Conservation (phyloP, 2,113 vertebrate species). For the Archilochus colubris region DNA sequence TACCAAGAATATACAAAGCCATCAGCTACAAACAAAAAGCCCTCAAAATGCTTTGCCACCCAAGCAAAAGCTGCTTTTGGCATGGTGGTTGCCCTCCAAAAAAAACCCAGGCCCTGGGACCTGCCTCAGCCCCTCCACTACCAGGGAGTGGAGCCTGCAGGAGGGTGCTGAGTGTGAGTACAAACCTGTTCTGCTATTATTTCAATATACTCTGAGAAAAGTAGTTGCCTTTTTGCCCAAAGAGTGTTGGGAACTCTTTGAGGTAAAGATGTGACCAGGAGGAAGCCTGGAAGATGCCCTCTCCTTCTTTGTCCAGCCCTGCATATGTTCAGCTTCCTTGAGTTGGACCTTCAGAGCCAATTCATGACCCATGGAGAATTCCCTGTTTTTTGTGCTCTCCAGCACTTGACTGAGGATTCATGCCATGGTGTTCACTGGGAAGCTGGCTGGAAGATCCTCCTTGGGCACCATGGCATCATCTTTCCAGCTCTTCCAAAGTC, state of each 20-base stretch:
- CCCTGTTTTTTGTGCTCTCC: background rate
- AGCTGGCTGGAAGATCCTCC: background rate
- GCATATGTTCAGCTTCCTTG: accelerated
- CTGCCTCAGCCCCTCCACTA: background rate
- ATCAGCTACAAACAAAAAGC: background rate
- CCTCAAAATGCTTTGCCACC: background rate
- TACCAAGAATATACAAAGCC: background rate
- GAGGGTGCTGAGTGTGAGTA: background rate
- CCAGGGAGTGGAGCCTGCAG: background rate
- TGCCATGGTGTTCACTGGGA: background rate
- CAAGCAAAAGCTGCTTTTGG: background rate
- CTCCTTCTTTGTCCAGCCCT: background rate
- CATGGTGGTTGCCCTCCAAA: background rate
- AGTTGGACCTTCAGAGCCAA: background rate
- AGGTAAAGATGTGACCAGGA: background rate
- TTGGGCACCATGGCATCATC: background rate
- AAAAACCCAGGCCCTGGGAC: background rate
- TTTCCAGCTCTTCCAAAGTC: background rate
- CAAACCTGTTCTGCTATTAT: background rate
- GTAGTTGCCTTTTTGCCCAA: background rate
- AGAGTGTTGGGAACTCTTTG: background rate
- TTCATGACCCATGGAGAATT: background rate
- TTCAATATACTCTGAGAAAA: background rate
- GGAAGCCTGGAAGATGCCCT: background rate
- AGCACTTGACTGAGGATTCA: background rate